Evolutionary conservation across 2,797 vertebrate genomes (phyloP), one percentile per base, ranked within the genome.

Genomic region (Anolis apletophallus): DNA sequence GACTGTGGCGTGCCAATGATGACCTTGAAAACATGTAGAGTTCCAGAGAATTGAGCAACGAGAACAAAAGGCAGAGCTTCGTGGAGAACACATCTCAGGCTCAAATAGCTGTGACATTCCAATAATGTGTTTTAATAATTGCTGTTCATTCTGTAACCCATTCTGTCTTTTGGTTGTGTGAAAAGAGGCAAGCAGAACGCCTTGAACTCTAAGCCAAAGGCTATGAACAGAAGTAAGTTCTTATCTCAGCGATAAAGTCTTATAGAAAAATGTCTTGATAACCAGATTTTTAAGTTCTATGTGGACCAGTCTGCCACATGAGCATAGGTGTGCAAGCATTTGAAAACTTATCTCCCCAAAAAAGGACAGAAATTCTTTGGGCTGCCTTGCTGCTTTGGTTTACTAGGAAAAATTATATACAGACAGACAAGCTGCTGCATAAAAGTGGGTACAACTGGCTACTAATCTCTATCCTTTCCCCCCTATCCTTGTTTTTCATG

Each of bases 111-210:
- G 61, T 46, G 19, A 46, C 67, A 29, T 52, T 78, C 36, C 17
- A 17, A 68, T 77, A 32, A n/a, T 17, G 36, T 84, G 50, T 61
- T 73, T 67, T 61, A 61, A 64, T 68, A 46, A 73, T 55, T 64
- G 16, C 54, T 26, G n/a, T 26, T 40, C 76, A 32, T 67, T n/a
- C 50, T 73, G 26, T 40, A 73, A 73, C n/a, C 29, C 40, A 57
- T 88, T 84, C 5, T 74, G 79, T 72, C 86, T 86, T 88, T 90
- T 87, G 74, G 61, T 83, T 1, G 2, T 82, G 85, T 86, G 71
- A 82, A 89, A 90, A 91, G 23, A 84, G 87, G 71, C 69, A 54
- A 8, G 68, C 40, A 83, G 82, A 76, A 21, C 16, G 36, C 64
- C 1, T 87, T 40, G 50, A 21, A 9, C 68, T 74, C 54, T 26